Base-by-base conservation (phyloP, 2,888 invertebrate species). In the Xanthostigma xanthostigma region DNA sequence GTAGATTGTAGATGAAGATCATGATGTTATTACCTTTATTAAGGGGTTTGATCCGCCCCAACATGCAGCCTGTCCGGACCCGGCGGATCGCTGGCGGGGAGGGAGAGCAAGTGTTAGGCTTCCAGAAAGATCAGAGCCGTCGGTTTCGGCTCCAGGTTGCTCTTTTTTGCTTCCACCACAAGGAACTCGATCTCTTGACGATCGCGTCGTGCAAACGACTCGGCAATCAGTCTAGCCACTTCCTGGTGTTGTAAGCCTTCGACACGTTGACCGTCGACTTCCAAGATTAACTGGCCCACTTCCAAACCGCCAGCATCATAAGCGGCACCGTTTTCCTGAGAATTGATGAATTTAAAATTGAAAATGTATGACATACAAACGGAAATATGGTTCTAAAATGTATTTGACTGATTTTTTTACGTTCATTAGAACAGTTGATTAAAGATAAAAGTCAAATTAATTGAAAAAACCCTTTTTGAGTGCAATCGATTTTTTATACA, bases 251-350 rank as follows among this genome's bases (percentile, higher is more conserved):
- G 84, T 64, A 91, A 73, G 50, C 88, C 86, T 64, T 81, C 78
- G 50, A 83, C 81, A 50, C 79, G 72, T 53, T 78, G 84, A 13
- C 92, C 92, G 72, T 63, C 79, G 78, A 53, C 88, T 66, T 92
- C 91, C 55, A 95, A 75, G 61, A 96, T 92, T 56, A 94, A 75
- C 70, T 95, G 94, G 50, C 95, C 95, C 54, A 93, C 91, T 68
- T 92, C 89, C 55, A 96, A 73, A 51, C 92, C 92, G 40, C 92
- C 93, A 43, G 92, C 90, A 64, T 87, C 86, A 66, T 81, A 89
- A 41, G 95, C 95, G 51, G 94, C 92, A 47, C 95, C 95, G 66
- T 90, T 89, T 70, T 92, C 91, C 93, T 94, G 67, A 12, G 71
- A 64, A 52, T 50, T 49, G 12, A 48, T 44, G 17, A 9, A 51